Evolutionary conservation across 2,797 vertebrate genomes (phyloP), one percentile per base, ranked within the genome.

Genomic region (Hyperoplus lanceolatus): DNA sequence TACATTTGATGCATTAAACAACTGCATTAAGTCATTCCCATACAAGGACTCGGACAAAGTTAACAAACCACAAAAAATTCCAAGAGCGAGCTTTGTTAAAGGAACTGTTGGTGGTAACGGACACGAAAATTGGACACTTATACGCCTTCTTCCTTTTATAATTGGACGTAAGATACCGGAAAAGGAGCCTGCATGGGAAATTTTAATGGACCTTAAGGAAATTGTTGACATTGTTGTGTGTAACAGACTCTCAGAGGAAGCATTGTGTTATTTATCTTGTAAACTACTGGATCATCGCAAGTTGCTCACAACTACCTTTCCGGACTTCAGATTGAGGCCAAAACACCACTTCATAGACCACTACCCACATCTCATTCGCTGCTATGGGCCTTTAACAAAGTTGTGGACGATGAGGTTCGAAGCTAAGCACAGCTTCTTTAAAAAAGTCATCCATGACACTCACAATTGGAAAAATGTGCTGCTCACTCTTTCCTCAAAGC

Each of bases 41-140:
- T 79, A 73, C 51, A 75, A 81, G 39, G n/a, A 72, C 38, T 66
- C 56, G 11, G 60, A 81, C 42, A 58, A 8, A 39, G 18, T 76
- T 2, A 77, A 77, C 46, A 87, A 79, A 29, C 69, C 75, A 51
- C 58, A 79, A 10, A 21, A 15, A 63, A 79, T 56, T 73, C 42
- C 55, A 21, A 21, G 21, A 21, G 21, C 21, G 21, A 21, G 21
- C 21, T 21, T 21, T 21, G 21, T 21, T 21, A 21, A n/a, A n/a
- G n/a, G n/a, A n/a, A 21, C 21, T 21, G 21, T 21, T 21, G 58
- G 67, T 50, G 81, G 83, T 8, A 83, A 89, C 57, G 66, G 82
- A 4, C 77, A 83, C 43, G 66, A 86, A 70, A 86, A 84, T 41
- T 86, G 75, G 81, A 16, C 69, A 1, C 51, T 87, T 2, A 41